These are phyloP conservation scores for Nowickia ferox DNA, from an alignment of 2,888 invertebrate genomes.

Conservation along the genomic window DNA sequence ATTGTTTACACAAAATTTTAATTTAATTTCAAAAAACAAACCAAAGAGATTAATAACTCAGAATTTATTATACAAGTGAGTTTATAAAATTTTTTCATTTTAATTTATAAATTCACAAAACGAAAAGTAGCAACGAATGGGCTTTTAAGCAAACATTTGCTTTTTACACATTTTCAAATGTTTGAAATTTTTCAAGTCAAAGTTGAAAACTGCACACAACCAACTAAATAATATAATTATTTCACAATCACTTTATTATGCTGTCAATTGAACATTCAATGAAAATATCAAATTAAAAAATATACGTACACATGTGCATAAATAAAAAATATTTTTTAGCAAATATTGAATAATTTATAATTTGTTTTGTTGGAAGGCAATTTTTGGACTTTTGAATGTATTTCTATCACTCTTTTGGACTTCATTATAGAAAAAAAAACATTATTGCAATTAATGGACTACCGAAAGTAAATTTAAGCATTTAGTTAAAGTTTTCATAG, in stretches of 20 bases:
- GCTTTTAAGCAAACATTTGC: constrained; percentile 6
- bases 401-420: not conserved
- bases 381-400: not conserved
- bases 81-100: constrained; percentile 18
- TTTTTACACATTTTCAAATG: constrained; percentile 8
- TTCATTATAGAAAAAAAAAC: not conserved
- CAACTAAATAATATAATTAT: constrained; percentile 1
- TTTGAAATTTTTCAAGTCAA: constrained; percentile 30
- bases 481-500: not conserved
- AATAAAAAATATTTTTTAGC: not conserved
- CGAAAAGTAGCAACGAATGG: not conserved
- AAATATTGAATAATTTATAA: not conserved
- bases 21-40: constrained; percentile 2
- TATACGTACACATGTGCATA: too few relatives aligned
- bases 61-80: constrained; percentile 9
- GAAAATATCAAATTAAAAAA: not conserved
- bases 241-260: constrained; percentile 21
- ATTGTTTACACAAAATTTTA: constrained; percentile 20
- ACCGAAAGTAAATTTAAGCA: not conserved
- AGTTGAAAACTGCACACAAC: constrained; percentile 12
- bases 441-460: not conserved
- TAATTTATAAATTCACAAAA: not conserved
- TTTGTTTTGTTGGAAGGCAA: not conserved
- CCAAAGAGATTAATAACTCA: constrained; percentile 28
- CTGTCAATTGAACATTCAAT: constrained; percentile 24